Conservation (phyloP, 2,888 invertebrate genomes). For the Phytoseiulus persimilis region DNA sequence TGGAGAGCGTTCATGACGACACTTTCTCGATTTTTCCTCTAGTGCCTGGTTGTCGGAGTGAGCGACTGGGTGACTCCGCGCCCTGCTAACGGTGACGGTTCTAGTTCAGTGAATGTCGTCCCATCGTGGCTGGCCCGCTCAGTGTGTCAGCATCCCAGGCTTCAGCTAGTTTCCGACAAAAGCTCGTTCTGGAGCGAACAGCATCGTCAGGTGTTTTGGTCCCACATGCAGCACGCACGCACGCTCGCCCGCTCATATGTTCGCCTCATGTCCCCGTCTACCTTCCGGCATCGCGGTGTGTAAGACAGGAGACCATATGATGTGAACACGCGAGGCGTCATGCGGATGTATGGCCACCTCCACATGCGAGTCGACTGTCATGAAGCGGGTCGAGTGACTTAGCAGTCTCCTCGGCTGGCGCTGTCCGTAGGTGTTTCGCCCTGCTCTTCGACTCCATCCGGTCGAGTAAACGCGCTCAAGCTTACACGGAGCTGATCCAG, state of each 20-base stretch:
- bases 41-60: neutral
- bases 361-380: neutral
- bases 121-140: neutral
- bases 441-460: neutral
- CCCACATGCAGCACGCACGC: neutral
- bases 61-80: neutral
- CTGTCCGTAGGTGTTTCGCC: neutral
- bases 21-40: neutral
- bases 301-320: neutral
- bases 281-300: neutral
- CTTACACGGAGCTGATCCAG: neutral
- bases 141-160: neutral
- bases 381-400: neutral
- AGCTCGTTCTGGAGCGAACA: neutral
- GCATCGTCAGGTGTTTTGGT: neutral
- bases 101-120: neutral
- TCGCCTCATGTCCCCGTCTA: neutral
- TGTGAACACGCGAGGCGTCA: neutral
- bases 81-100: slow-evolving; percentile 5
- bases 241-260: neutral
- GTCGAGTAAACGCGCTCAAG: neutral
- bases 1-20: too few relatives aligned
- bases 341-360: neutral
- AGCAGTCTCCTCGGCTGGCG: neutral
- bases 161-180: neutral